Evolutionary conservation across 2,888 invertebrate genomes (phyloP).

Genomic region (Drosophila austrosaltans): DNA sequence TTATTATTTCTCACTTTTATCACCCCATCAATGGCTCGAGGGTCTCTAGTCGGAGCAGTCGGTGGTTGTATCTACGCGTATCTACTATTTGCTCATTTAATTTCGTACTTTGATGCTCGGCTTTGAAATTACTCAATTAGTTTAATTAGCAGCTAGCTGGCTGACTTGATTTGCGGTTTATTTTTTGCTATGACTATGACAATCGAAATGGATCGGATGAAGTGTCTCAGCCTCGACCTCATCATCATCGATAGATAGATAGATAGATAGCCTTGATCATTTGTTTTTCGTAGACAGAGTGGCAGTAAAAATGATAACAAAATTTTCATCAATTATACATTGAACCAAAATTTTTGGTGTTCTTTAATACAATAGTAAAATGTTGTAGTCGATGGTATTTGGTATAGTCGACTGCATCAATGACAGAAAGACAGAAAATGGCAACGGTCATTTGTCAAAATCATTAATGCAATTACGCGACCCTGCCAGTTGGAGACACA

Average conservation of each 20-base stretch:
- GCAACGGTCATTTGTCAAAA: slow-evolving; percentile 76
- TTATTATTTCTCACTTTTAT: slow-evolving; percentile 38
- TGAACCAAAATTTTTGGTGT: background rate
- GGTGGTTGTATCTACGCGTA: slow-evolving; percentile 24
- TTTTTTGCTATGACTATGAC: slow-evolving; percentile 43
- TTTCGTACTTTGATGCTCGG: slow-evolving; percentile 58
- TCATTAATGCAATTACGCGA: slow-evolving; percentile 77
- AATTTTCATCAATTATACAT: background rate
- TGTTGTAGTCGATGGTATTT: background rate
- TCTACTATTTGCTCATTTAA: slow-evolving; percentile 71
- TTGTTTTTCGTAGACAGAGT: background rate
- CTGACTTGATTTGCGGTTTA: slow-evolving; percentile 63
- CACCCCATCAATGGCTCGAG: slow-evolving; percentile 12
- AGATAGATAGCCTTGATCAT: background rate
- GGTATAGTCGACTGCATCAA: slow-evolving; percentile 22
- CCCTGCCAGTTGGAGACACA: slow-evolving; percentile 40
- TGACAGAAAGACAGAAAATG: slow-evolving; percentile 37
- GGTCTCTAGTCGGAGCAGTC: background rate
- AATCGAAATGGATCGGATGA: slow-evolving; percentile 57
- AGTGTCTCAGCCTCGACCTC: background rate
- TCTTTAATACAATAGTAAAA: background rate
- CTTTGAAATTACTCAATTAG: slow-evolving; percentile 81
- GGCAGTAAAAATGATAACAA: background rate
- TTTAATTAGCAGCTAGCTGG: slow-evolving; percentile 77
- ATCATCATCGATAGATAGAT: background rate